Conservation (phyloP, 2,888 invertebrate genomes). For the Sesia apiformis region DNA sequence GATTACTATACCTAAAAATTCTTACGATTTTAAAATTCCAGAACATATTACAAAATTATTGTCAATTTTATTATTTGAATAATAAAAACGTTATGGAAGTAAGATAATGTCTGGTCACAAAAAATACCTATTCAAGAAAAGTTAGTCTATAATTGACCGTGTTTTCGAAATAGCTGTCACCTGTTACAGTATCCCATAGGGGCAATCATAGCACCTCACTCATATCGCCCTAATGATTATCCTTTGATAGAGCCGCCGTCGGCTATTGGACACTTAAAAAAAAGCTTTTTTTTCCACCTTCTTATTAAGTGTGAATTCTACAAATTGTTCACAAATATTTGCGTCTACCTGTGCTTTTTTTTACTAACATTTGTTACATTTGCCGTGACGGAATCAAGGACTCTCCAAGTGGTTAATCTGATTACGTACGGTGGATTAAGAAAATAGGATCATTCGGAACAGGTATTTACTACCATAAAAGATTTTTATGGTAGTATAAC, state of each 20-base stretch:
- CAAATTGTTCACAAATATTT: conserved; percentile 74
- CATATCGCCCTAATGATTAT: conserved; percentile 43
- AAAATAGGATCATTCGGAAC: too few relatives aligned
- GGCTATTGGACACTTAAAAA: conserved; percentile 26
- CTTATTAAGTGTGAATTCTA: conserved; percentile 73
- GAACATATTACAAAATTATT: too few relatives aligned
- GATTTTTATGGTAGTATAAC: too few relatives aligned
- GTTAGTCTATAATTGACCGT: too few relatives aligned
- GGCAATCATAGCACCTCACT: conserved; percentile 52
- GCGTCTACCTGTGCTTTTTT: conserved; percentile 67
- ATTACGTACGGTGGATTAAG: conserved; percentile 47
- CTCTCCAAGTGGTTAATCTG: conserved; percentile 43
- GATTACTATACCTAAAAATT: too few relatives aligned
- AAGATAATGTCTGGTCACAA: too few relatives aligned
- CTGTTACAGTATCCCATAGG: conserved; percentile 46
- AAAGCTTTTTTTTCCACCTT: conserved; percentile 45
- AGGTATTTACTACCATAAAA: too few relatives aligned
- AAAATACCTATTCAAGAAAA: too few relatives aligned
- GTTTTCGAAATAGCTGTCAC: conserved; percentile 29
- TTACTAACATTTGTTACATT: conserved; percentile 51
- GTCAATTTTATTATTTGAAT: too few relatives aligned
- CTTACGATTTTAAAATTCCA: too few relatives aligned
- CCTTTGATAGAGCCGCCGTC: conserved; percentile 48
- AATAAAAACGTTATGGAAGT: too few relatives aligned
- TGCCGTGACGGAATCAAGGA: conserved; percentile 58